These are phyloP conservation scores for Hybognathus amarus DNA, from an alignment of 2,797 vertebrate genomes.

Conservation along the genomic window DNA sequence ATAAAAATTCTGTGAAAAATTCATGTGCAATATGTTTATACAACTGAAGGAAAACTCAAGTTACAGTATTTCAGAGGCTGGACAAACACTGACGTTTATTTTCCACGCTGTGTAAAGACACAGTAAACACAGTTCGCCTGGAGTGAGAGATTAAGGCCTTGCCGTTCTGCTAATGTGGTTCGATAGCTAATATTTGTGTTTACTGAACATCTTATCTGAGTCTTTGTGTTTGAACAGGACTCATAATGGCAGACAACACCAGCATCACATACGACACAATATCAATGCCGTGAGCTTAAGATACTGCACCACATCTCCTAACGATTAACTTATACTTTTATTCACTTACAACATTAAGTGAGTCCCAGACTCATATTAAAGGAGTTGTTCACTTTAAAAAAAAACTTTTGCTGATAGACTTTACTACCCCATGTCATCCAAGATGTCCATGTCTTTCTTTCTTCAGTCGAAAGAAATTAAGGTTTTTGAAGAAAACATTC, in stretches of 20 bases:
- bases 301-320: too few species aligned
- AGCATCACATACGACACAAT: not conserved
- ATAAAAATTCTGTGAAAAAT: not conserved
- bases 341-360: not conserved
- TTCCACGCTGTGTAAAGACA: not conserved
- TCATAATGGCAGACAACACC: conserved; percentile 22
- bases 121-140: conserved; percentile 3
- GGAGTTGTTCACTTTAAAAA: too few species aligned
- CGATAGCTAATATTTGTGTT: conserved; percentile 35
- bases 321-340: not conserved
- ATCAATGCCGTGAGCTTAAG: not conserved
- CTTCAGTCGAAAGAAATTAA: too few species aligned
- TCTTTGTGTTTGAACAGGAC: conserved; percentile 29
- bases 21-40: not conserved
- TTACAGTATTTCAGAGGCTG: not conserved
- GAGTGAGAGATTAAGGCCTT: not conserved
- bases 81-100: conserved; percentile 18
- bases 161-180: conserved; percentile 1
- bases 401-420: too few species aligned
- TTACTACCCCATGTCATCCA: too few species aligned
- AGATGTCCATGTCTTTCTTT: too few species aligned
- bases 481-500: too few species aligned
- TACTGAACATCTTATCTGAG: conserved; percentile 38
- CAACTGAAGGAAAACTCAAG: not conserved
- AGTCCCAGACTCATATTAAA: not conserved